A percentile compares a stretch with the other conserved stretches of the same genome.
Evolutionary conservation across 2,888 invertebrate species (phyloP).

Genomic region (Perizoma flavofasciatum): DNA sequence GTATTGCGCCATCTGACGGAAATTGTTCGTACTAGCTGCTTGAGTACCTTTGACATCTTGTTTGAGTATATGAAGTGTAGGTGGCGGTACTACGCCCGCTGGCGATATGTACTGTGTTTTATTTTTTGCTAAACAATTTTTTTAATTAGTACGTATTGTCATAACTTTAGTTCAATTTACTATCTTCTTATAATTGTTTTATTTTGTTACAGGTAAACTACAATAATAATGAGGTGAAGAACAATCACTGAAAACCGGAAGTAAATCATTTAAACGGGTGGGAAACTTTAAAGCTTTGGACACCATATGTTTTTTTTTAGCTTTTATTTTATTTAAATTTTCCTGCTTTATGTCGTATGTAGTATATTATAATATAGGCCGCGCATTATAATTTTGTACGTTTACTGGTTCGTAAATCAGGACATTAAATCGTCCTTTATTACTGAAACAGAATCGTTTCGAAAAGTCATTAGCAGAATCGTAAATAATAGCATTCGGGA

Average conservation of each 20-base stretch:
- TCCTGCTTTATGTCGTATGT: too few relatives aligned
- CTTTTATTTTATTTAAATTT: too few relatives aligned
- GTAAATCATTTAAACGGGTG: too few relatives aligned
- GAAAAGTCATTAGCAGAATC: conserved; percentile 45
- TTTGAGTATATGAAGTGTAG: conserved; percentile 35
- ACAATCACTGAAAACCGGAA: too few relatives aligned
- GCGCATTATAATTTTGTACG: conserved; percentile 16
- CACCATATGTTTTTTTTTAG: too few relatives aligned
- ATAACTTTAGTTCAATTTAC: too few relatives aligned
- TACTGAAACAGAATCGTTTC: conserved; percentile 42
- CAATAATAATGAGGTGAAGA: not conserved
- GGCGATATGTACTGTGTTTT: too few relatives aligned
- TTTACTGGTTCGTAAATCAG: conserved; percentile 32
- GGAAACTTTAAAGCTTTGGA: too few relatives aligned
- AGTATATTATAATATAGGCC: not conserved
- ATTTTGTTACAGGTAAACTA: conserved; percentile 32
- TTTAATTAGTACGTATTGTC: too few relatives aligned
- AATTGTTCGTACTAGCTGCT: conserved; percentile 35
- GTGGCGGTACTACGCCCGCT: conserved; percentile 38
- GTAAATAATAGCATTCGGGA: conserved; percentile 44
- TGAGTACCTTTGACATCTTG: conserved; percentile 2
- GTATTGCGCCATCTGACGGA: conserved; percentile 42
- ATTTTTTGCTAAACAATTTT: too few relatives aligned
- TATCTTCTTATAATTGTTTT: too few relatives aligned
- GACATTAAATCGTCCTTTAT: conserved; percentile 40